A percentile compares a stretch with the other conserved stretches of the same genome.
These are phyloP conservation scores for Ammodramus savannarum DNA, from an alignment of 2,113 vertebrate species.

Conservation along the genomic window DNA sequence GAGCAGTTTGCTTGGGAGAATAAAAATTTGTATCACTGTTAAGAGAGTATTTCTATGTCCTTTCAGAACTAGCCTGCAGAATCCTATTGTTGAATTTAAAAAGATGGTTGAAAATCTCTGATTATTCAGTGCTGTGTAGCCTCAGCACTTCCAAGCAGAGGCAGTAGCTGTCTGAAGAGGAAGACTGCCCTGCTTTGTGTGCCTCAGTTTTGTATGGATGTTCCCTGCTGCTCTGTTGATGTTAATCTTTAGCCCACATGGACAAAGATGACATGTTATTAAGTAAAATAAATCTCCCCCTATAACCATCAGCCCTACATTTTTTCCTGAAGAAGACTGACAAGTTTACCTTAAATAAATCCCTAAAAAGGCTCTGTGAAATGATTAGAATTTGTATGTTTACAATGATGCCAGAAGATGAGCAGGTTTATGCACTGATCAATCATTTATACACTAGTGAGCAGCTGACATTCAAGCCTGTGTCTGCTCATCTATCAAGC, in stretches of 20 bases:
- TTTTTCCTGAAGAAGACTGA: conserved; percentile 9
- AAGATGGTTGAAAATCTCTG: neutral
- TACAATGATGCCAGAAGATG: conserved; percentile 7
- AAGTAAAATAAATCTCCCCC: conserved; percentile 1
- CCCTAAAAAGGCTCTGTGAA: conserved; percentile 15
- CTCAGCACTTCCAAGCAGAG: neutral
- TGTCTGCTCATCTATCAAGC: conserved; percentile 5
- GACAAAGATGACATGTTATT: neutral
- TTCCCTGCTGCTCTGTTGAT: neutral
- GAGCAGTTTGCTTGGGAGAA: neutral
- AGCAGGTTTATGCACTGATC: conserved; percentile 29
- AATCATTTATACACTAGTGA: conserved; percentile 32
- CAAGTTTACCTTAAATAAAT: conserved; percentile 32
- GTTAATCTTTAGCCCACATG: neutral
- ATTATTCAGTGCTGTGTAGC: neutral
- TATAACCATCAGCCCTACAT: neutral
- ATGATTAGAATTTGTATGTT: conserved; percentile 35
- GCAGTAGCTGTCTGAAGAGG: neutral
- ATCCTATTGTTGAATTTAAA: neutral
- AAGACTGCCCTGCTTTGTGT: neutral
- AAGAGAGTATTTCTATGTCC: neutral
- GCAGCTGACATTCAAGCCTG: neutral
- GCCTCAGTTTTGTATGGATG: neutral
- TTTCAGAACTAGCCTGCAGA: neutral
- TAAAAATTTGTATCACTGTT: neutral